phyloP scores from a whole-genome alignment of 2,113 vertebrate species.

The Thinocorus orbignyianus region DNA sequence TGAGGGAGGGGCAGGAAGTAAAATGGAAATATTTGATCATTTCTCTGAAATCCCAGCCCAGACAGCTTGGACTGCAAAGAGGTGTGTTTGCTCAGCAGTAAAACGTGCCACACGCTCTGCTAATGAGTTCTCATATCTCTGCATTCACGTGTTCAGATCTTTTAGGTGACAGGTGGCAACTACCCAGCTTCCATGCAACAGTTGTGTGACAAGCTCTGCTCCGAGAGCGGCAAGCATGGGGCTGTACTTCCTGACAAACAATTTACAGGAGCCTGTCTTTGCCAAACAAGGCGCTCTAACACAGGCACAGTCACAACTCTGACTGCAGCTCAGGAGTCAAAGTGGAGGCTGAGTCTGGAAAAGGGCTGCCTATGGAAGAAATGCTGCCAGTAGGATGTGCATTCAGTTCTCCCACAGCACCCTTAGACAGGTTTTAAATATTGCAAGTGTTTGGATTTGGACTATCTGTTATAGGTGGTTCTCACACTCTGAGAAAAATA shows the following conservation, averaged over 20 bases:
- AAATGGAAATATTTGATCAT: background rate
- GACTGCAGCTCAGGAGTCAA: background rate
- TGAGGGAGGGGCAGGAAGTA: slow-evolving; percentile 5
- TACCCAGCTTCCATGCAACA: background rate
- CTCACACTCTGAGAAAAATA: background rate
- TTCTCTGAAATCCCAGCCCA: background rate
- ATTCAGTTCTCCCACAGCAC: background rate
- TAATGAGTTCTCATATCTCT: background rate
- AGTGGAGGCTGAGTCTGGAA: background rate
- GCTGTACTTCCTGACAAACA: background rate
- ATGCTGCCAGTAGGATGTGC: background rate
- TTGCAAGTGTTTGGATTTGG: background rate
- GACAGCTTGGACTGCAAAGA: background rate
- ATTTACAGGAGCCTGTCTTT: background rate
- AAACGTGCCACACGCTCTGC: fast-evolving
- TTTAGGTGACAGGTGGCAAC: background rate
- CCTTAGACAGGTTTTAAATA: background rate
- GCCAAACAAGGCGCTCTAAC: background rate
- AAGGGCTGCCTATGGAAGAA: background rate
- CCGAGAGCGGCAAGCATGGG: fast-evolving
- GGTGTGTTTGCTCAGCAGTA: background rate
- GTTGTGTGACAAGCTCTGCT: background rate
- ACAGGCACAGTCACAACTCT: background rate
- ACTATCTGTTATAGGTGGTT: background rate
- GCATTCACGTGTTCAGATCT: background rate